Evolutionary conservation across 2,797 vertebrate genomes (phyloP).

Genomic region (Natrix natrix): DNA sequence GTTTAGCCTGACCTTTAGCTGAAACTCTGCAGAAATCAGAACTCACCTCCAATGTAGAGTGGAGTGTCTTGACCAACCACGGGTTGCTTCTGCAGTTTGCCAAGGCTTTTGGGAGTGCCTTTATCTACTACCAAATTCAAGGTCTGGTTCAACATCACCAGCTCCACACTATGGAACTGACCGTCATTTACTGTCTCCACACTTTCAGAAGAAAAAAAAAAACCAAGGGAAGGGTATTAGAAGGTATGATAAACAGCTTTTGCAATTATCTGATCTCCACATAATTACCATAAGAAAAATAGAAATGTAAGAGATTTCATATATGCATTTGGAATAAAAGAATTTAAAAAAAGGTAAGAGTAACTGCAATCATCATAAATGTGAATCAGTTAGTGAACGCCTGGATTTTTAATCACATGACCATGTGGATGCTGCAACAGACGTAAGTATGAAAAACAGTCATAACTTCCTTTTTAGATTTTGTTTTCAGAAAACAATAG

Average conservation of each 20-base stretch:
- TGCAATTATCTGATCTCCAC: accelerated
- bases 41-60: constrained; percentile 94
- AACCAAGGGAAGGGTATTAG: neutral
- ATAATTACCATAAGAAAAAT: neutral
- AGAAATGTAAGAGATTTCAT: neutral
- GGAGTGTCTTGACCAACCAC: constrained; percentile 86
- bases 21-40: neutral
- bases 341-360: neutral
- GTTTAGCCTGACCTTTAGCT: neutral
- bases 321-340: neutral
- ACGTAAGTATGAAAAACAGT: neutral
- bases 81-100: constrained; percentile 88
- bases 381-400: neutral
- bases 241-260: neutral
- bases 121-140: constrained; percentile 96
- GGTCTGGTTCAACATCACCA: constrained; percentile 92
- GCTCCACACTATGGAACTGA: constrained; percentile 91
- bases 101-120: constrained; percentile 90
- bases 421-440: neutral
- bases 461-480: neutral
- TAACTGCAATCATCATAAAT: neutral
- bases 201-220: constrained; percentile 64
- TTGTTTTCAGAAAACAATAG: neutral
- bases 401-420: neutral
- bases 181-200: constrained; percentile 96